Percentiles rank a stretch among this genome's conserved stretches.
Evolutionary conservation across 2,888 invertebrate genomes (phyloP).

Genomic region (Drymonia ruficornis): DNA sequence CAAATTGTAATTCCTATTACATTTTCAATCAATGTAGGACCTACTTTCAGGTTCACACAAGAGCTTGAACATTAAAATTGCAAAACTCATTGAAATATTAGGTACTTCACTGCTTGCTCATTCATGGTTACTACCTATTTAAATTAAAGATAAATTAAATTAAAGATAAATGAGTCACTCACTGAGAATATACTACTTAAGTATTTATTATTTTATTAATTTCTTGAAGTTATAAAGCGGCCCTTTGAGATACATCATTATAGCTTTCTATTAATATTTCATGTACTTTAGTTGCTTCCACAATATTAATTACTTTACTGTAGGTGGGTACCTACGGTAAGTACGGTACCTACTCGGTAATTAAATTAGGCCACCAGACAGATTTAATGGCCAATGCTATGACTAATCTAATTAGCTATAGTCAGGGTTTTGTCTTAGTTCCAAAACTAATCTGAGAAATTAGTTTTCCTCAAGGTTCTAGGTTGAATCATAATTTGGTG

Average conservation of each 20-base stretch:
- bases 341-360: background rate
- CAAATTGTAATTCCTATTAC: slow-evolving; percentile 1
- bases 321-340: too few relatives aligned
- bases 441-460: background rate
- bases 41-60: background rate
- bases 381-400: background rate
- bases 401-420: slow-evolving; percentile 1
- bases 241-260: too few relatives aligned
- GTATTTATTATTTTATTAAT: too few relatives aligned
- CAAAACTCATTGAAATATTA: background rate
- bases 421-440: slow-evolving; percentile 1
- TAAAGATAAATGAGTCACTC: too few relatives aligned
- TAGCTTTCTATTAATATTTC: too few relatives aligned
- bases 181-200: too few relatives aligned
- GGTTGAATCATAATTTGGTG: background rate
- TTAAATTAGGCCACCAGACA: background rate
- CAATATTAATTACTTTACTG: too few relatives aligned
- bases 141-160: too few relatives aligned
- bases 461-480: background rate
- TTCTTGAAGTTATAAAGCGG: too few relatives aligned
- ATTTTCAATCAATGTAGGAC: background rate
- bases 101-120: too few relatives aligned
- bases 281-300: too few relatives aligned
- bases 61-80: background rate
- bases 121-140: too few relatives aligned